Evolutionary conservation across 1,140 invertebrate species (phyloP).

Genomic region (Gryllus bimaculatus): DNA sequence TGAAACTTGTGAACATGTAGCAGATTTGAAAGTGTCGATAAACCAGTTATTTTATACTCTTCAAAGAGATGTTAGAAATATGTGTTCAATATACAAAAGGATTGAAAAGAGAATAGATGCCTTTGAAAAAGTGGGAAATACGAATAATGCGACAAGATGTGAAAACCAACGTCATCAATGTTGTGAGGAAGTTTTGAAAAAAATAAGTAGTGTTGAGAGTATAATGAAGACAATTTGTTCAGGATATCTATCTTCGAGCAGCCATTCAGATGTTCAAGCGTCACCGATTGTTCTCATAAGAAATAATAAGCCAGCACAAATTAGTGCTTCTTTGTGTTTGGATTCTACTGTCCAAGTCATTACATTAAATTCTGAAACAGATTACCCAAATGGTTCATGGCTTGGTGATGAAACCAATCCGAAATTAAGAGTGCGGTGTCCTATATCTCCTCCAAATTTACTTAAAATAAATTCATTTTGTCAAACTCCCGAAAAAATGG

Average conservation of each 20-base stretch:
- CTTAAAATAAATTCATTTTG: conserved; percentile 45
- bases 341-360: conserved; percentile 29
- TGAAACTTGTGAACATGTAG: not conserved
- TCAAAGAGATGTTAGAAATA: not conserved
- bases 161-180: conserved; percentile 6
- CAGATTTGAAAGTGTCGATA: conserved; percentile 2
- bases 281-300: conserved; percentile 9
- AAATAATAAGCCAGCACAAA: conserved; percentile 19
- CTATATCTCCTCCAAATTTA: conserved; percentile 38
- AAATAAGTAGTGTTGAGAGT: conserved; percentile 8
- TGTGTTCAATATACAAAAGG: not conserved
- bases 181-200: conserved; percentile 15
- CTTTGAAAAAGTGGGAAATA: not conserved
- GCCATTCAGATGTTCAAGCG: not conserved
- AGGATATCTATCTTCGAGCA: not conserved
- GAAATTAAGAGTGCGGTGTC: conserved; percentile 41
- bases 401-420: conserved; percentile 43
- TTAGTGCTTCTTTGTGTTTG: conserved; percentile 20
- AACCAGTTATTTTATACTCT: not conserved
- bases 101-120: conserved; percentile 10
- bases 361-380: conserved; percentile 33
- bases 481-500: conserved; percentile 46
- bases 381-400: conserved; percentile 45
- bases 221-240: not conserved
- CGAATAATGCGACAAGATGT: conserved; percentile 3